Conservation (phyloP, 2,113 vertebrate genomes). For the Erinaceus europaeus region DNA sequence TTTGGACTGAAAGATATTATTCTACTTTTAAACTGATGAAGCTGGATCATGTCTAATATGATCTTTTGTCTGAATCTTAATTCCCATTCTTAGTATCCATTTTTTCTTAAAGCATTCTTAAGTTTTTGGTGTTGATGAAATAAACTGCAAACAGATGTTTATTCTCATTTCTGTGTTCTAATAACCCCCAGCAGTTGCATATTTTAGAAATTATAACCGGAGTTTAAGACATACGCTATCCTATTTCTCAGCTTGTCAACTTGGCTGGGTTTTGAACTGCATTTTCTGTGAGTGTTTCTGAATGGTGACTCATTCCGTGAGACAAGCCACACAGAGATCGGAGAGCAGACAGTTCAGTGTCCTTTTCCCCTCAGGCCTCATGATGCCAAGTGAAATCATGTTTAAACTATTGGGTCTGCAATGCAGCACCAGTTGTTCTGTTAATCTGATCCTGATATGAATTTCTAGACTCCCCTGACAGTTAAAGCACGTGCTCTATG, state of each 20-base stretch:
- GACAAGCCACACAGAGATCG: not conserved
- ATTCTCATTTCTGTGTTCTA: not conserved
- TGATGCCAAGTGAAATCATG: not conserved
- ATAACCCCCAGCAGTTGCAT: not conserved
- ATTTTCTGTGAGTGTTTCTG: not conserved
- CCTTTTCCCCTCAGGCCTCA: conserved; percentile 7
- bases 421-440: conserved; percentile 33
- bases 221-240: not conserved
- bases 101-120: not conserved
- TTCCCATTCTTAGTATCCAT: not conserved
- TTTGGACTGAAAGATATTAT: not conserved
- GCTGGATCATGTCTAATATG: not conserved
- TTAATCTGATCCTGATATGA: conserved; percentile 17
- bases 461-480: conserved; percentile 15
- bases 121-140: not conserved
- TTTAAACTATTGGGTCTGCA: conserved; percentile 35
- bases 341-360: not conserved
- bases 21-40: not conserved
- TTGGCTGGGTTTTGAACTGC: conserved; percentile 18
- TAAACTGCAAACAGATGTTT: not conserved
- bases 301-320: conserved; percentile 13
- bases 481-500: not conserved
- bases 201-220: conserved; percentile 19
- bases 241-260: not conserved
- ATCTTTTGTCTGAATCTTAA: not conserved